phyloP scores from a whole-genome alignment of 2,888 invertebrate species.

The Xanthia icteritia region DNA sequence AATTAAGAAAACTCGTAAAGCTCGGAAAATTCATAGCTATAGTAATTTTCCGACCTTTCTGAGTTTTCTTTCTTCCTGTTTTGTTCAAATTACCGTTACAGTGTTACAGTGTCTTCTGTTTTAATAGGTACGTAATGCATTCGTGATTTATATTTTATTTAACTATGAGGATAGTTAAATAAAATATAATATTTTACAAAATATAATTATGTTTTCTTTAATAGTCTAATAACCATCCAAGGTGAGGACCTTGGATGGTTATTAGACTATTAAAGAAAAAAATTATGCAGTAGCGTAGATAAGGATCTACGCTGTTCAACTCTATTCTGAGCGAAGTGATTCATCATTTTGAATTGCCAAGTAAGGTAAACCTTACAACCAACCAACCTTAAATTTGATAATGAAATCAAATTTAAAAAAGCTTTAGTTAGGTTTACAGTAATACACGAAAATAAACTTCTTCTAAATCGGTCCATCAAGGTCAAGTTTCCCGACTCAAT shows the following conservation, averaged over 20 bases:
- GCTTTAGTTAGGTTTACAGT: not conserved
- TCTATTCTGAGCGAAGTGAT: not conserved
- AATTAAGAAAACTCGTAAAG: not conserved
- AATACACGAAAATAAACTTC: not conserved
- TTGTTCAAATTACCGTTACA: too few relatives aligned
- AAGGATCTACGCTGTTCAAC: too few relatives aligned
- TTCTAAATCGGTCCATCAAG: constrained; percentile 14
- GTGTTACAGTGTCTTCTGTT: not conserved
- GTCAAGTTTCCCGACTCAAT: not conserved
- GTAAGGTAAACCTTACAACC: too few relatives aligned
- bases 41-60: not conserved
- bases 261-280: too few relatives aligned
- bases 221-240: too few relatives aligned
- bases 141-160: not conserved
- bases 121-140: not conserved
- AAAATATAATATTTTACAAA: too few relatives aligned
- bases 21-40: not conserved
- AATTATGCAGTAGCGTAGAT: too few relatives aligned
- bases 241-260: not conserved
- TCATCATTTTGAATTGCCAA: not conserved
- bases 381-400: too few relatives aligned
- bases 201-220: too few relatives aligned
- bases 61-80: not conserved
- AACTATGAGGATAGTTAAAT: too few relatives aligned
- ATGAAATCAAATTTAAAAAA: not conserved